A percentile compares a stretch with the other conserved stretches of the same genome.
Conservation (phyloP, 2,888 invertebrate species). For the Metacarcinus magister region DNA sequence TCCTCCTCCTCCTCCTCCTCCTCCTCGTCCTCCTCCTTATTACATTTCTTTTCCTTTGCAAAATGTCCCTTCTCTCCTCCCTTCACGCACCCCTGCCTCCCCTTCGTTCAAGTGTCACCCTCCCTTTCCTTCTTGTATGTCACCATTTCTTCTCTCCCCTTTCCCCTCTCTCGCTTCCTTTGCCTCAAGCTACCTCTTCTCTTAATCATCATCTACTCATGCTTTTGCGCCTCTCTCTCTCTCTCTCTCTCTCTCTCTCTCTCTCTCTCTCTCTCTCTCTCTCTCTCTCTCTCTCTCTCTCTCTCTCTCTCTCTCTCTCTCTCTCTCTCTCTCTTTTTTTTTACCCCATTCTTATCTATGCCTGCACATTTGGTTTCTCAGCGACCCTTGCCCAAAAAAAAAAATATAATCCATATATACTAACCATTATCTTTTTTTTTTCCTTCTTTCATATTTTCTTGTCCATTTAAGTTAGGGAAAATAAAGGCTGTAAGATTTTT, state of each 20-base stretch:
- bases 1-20: neutral
- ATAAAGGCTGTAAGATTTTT: neutral
- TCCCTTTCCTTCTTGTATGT: neutral
- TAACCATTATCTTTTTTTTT: neutral
- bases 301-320: neutral
- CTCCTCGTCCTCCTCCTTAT: neutral
- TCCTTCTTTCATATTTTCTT: neutral
- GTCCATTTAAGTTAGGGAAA: neutral
- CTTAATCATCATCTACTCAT: conserved; percentile 26
- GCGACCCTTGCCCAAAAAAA: too few species aligned
- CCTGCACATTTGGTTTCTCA: neutral
- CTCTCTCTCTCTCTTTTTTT: neutral
- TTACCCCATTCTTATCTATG: neutral
- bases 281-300: neutral
- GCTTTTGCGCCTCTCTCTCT: neutral
- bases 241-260: neutral
- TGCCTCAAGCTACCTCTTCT: neutral
- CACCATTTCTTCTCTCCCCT: neutral
- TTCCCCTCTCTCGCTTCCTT: neutral
- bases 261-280: conserved; percentile 27
- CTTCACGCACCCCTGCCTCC: neutral
- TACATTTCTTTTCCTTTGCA: neutral
- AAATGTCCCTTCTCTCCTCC: neutral
- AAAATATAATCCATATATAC: too few species aligned
- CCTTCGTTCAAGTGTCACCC: neutral